Conservation (phyloP, 2,113 vertebrate genomes). For the Numida meleagris region DNA sequence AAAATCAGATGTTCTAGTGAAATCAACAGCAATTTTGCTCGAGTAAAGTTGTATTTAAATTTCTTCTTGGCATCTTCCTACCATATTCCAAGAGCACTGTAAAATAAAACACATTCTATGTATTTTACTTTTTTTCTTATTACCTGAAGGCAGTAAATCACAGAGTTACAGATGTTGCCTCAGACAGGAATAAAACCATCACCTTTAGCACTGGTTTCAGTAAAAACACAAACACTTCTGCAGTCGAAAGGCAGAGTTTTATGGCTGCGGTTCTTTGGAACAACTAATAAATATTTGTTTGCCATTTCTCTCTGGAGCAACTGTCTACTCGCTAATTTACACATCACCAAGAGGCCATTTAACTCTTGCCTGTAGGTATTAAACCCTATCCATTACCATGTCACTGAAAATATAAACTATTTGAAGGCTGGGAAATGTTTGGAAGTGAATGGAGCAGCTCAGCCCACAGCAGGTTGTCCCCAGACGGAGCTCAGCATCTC, state of each 20-base stretch:
- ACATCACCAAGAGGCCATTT: slow-evolving; percentile 27
- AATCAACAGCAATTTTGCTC: not conserved
- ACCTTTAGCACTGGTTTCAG: slow-evolving; percentile 51
- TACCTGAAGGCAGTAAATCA: slow-evolving; percentile 55
- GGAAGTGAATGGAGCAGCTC: not conserved
- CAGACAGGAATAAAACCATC: slow-evolving; percentile 21
- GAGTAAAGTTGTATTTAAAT: not conserved
- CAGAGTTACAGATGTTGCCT: slow-evolving; percentile 1
- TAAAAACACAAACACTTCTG: slow-evolving; percentile 60
- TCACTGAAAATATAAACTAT: not conserved
- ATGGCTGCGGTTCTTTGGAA: slow-evolving; percentile 52
- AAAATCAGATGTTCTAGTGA: not conserved
- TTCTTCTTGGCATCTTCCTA: not conserved
- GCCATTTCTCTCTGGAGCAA: slow-evolving; percentile 49
- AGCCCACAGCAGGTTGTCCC: not conserved
- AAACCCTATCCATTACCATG: slow-evolving; percentile 20
- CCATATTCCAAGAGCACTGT: not conserved
- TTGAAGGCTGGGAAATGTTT: not conserved
- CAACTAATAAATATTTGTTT: slow-evolving; percentile 64
- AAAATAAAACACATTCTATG: not conserved
- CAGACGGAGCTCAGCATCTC: not conserved
- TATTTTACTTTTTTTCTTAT: not conserved
- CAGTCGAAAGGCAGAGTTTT: slow-evolving; percentile 36
- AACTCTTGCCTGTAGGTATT: slow-evolving; percentile 36
- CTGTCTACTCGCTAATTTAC: slow-evolving; percentile 56